These are phyloP conservation scores for Isichthys henryi DNA, from an alignment of 2,113 vertebrate genomes.

Conservation along the genomic window DNA sequence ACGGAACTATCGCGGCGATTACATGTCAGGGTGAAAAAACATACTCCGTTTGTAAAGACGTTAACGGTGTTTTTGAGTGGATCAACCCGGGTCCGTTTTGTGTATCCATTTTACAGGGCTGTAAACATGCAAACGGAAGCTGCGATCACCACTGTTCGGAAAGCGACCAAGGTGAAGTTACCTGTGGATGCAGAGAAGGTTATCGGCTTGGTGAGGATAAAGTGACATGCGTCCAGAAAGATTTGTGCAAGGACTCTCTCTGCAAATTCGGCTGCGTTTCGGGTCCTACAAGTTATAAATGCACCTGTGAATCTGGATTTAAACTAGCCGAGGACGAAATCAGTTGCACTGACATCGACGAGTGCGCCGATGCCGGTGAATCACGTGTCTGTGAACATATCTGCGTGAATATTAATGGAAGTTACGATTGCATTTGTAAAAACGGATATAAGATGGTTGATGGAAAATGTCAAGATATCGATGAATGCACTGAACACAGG, in stretches of 20 bases:
- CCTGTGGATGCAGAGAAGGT: conserved; percentile 49
- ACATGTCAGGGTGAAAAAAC: conserved; percentile 19
- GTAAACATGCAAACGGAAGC: conserved; percentile 45
- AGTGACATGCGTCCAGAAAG: conserved; percentile 36
- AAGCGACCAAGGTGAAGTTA: neutral
- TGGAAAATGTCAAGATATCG: conserved; percentile 47
- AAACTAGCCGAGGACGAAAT: conserved; percentile 38
- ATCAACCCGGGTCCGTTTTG: conserved; percentile 46
- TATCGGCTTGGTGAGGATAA: conserved; percentile 42
- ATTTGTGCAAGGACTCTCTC: conserved; percentile 36
- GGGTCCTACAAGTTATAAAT: conserved; percentile 31
- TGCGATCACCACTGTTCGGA: conserved; percentile 49
- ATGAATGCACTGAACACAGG: conserved; percentile 45
- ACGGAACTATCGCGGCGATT: conserved; percentile 47
- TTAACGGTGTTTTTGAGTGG: conserved; percentile 36
- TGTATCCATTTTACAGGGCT: conserved; percentile 25
- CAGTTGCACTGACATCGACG: conserved; percentile 53
- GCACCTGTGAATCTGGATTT: conserved; percentile 51
- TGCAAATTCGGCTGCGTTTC: conserved; percentile 47
- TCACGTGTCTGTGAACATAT: conserved; percentile 33
- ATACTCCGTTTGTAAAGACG: neutral
- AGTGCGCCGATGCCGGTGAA: conserved; percentile 36
- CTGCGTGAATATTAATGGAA: conserved; percentile 47
- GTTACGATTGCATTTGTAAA: conserved; percentile 49
- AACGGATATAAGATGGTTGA: conserved; percentile 38